phyloP scores from a whole-genome alignment of 37 sponge, comb jelly and placozoan genomes.

The Mnemiopsis leidyi region DNA sequence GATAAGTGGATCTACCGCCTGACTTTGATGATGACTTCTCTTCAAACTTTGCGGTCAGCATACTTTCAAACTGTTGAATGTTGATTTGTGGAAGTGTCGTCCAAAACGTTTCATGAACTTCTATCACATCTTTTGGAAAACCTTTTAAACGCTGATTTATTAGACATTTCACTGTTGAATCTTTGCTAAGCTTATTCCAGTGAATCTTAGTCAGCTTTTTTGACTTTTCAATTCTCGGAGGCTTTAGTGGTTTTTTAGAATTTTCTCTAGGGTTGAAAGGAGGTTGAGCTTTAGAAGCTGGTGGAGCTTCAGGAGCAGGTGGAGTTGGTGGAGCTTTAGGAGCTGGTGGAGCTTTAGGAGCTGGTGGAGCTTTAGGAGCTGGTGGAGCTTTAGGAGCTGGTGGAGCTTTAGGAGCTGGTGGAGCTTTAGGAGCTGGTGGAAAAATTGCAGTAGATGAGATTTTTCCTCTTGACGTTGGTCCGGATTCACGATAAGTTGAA shows the following conservation, averaged over 20 bases:
- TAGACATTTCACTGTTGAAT: not conserved
- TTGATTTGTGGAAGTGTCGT: not conserved
- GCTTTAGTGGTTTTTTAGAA: not conserved
- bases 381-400: too few relatives aligned
- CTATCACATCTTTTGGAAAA: not conserved
- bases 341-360: not conserved
- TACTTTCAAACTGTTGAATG: not conserved
- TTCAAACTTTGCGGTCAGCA: not conserved
- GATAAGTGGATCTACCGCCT: not conserved
- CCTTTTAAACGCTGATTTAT: not conserved
- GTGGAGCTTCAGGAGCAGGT: not conserved
- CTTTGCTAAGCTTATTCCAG: not conserved
- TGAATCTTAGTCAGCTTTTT: not conserved
- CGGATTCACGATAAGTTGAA: not conserved
- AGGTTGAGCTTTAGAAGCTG: not conserved
- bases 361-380: not conserved
- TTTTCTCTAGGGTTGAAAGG: too few relatives aligned
- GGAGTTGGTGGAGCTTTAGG: not conserved
- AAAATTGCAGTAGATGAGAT: too few relatives aligned
- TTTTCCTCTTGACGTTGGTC: not conserved
- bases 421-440: not conserved
- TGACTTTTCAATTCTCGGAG: too few relatives aligned
- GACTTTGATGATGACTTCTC: not conserved
- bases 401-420: not conserved
- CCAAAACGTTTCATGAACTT: not conserved